These are phyloP conservation scores for Crepidodera aurea DNA, from an alignment of 2,888 invertebrate genomes.

Conservation along the genomic window DNA sequence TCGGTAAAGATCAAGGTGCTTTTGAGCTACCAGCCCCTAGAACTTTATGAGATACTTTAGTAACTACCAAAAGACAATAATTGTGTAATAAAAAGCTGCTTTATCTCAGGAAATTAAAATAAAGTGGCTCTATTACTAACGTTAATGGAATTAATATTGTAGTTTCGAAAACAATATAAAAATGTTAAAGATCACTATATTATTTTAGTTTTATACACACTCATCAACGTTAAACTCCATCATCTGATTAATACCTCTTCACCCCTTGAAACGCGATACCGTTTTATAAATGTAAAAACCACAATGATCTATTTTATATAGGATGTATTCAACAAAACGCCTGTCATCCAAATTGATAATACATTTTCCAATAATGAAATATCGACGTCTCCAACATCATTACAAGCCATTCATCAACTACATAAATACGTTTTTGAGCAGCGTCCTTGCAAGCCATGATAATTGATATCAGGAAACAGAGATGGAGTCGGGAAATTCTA, in stretches of 20 bases:
- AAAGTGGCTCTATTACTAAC: too few relatives aligned
- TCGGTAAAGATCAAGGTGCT: too few relatives aligned
- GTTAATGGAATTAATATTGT: too few relatives aligned
- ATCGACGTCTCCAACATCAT: constrained; percentile 18
- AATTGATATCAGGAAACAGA: constrained; percentile 10
- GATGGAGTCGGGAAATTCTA: not conserved
- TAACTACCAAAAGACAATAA: too few relatives aligned
- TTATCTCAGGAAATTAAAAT: too few relatives aligned
- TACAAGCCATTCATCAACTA: constrained; percentile 16
- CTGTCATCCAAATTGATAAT: constrained; percentile 15
- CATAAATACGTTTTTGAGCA: constrained; percentile 15
- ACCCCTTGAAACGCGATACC: not conserved
- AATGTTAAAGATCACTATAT: too few relatives aligned
- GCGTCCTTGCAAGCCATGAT: not conserved
- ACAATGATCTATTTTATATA: not conserved
- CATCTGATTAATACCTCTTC: not conserved
- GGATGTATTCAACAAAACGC: not conserved
- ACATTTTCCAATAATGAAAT: constrained; percentile 19
- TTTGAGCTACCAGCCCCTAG: too few relatives aligned
- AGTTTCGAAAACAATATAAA: too few relatives aligned
- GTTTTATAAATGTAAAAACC: constrained; percentile 1
- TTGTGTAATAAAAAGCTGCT: too few relatives aligned
- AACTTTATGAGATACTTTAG: too few relatives aligned
- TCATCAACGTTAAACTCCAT: too few relatives aligned
- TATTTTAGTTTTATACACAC: too few relatives aligned